Evolutionary conservation across 2,888 invertebrate genomes (phyloP).

Genomic region (Drosophila paracracens): DNA sequence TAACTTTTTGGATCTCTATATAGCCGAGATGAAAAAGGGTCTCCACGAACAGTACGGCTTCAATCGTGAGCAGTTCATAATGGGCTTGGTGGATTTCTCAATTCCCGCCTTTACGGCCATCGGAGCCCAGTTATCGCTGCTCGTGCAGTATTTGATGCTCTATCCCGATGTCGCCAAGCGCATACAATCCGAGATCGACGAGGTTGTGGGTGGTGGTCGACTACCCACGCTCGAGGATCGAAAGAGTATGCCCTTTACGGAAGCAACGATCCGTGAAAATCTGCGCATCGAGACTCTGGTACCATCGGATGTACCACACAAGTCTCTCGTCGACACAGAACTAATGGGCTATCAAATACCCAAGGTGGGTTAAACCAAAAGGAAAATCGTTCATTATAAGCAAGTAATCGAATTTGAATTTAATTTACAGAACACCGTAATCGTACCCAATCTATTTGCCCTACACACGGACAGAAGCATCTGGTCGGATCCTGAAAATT

Average conservation of each 20-base stretch:
- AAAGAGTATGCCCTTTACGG: conserved; percentile 87
- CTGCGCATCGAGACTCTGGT: conserved; percentile 87
- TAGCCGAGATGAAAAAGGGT: conserved; percentile 87
- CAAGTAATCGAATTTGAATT: neutral
- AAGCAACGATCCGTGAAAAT: conserved; percentile 88
- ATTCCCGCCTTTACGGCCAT: conserved; percentile 87
- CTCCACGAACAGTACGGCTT: conserved; percentile 74
- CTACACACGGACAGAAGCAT: conserved; percentile 87
- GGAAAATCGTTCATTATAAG: neutral
- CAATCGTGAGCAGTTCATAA: conserved; percentile 86
- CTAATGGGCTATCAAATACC: conserved; percentile 87
- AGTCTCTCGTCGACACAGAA: conserved; percentile 85
- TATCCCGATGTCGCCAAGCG: conserved; percentile 87
- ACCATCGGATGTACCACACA: conserved; percentile 87
- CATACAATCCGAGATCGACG: conserved; percentile 88
- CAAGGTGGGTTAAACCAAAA: conserved; percentile 84
- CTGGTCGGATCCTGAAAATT: conserved; percentile 89
- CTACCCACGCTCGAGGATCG: conserved; percentile 88
- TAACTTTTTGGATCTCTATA: conserved; percentile 88
- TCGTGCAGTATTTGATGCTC: conserved; percentile 86
- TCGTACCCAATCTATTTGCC: conserved; percentile 86
- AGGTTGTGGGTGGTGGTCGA: conserved; percentile 87
- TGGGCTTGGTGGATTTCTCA: conserved; percentile 87
- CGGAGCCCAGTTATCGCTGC: conserved; percentile 85
- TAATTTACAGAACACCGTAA: conserved; percentile 85